Conservation (phyloP, 2,888 invertebrate genomes). For the Eucera pruinosa region DNA sequence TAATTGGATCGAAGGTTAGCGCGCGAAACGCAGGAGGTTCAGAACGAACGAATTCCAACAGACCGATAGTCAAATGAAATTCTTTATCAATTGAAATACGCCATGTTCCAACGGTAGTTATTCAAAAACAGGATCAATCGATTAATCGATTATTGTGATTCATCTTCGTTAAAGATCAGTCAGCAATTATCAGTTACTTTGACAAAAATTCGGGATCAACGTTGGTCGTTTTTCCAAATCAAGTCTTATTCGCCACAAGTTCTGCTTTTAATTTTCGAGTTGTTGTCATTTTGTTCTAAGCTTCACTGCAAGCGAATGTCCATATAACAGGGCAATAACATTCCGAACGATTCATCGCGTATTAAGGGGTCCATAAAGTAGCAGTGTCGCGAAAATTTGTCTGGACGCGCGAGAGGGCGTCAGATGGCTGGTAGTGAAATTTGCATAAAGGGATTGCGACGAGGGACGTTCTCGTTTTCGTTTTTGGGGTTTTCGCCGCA, state of each 20-base stretch:
- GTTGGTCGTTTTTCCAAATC: not conserved
- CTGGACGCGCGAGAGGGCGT: conserved; percentile 1
- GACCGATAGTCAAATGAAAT: not conserved
- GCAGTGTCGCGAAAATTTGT: conserved; percentile 33
- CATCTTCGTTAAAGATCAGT: not conserved
- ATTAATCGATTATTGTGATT: not conserved
- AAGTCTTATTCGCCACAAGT: not conserved
- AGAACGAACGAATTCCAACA: not conserved
- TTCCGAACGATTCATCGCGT: not conserved
- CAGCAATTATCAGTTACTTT: not conserved
- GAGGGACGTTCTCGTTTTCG: conserved; percentile 40
- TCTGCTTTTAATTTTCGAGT: not conserved
- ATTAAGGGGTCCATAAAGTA: conserved; percentile 11
- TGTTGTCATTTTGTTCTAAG: conserved; percentile 5
- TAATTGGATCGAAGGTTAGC: conserved; percentile 22
- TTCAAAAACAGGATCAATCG: not conserved
- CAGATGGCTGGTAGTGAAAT: conserved; percentile 43
- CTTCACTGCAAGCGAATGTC: not conserved
- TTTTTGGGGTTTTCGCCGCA: conserved; percentile 38
- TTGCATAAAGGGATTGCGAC: conserved; percentile 61
- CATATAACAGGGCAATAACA: not conserved
- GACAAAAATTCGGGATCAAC: not conserved
- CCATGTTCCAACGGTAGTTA: not conserved
- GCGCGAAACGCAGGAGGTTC: not conserved
- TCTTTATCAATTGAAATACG: not conserved